These are phyloP conservation scores for Apolygus lucorum DNA, from an alignment of 1,140 invertebrate species.

Conservation along the genomic window DNA sequence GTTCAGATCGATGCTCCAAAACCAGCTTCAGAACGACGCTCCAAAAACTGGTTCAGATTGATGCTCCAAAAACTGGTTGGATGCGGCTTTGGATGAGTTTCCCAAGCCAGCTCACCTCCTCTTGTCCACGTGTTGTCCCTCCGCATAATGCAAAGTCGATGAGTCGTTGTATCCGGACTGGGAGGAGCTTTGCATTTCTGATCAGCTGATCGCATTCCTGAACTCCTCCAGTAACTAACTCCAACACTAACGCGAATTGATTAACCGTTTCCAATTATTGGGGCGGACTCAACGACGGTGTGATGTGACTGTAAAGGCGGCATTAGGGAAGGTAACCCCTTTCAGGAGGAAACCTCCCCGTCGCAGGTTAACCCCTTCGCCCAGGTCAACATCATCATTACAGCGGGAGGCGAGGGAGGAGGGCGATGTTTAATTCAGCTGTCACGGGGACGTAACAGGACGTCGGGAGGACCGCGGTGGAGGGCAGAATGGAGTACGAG, in stretches of 20 bases:
- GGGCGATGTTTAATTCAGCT: background rate
- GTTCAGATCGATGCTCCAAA: no score
- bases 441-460: background rate
- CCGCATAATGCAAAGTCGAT: background rate
- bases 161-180: background rate
- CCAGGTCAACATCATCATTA: background rate
- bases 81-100: no score
- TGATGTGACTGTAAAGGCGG: background rate
- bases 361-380: no score
- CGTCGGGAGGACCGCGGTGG: background rate
- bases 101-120: no score
- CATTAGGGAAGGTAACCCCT: no score
- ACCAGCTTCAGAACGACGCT: no score
- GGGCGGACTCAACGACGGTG: background rate
- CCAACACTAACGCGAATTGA: slow-evolving; percentile 5
- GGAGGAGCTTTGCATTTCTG: background rate
- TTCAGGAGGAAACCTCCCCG: no score
- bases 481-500: background rate
- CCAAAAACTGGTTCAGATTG: no score
- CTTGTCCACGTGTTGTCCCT: no score
- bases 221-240: no score
- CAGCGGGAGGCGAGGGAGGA: background rate
- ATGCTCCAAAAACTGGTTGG: no score
- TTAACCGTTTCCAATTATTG: slow-evolving; percentile 16
- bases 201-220: background rate